Base-by-base conservation (phyloP, 2,113 vertebrate species). In the Eolophus roseicapilla region DNA sequence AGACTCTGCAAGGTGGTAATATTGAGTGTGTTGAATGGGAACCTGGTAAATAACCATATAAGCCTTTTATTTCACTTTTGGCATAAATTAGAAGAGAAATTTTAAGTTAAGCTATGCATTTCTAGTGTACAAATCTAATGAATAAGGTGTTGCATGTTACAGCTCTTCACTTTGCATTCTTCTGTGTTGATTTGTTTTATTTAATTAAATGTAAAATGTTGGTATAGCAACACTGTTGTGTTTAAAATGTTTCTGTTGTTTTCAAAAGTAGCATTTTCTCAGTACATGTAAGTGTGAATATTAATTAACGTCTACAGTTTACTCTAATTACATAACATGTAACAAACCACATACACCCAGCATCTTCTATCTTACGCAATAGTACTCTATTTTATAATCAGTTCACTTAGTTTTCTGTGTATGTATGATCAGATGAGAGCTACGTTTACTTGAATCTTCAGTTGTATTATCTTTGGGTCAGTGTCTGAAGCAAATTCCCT, bases 221-320 rank as follows among this genome's bases (percentile, higher is more conserved):
- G 35, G 24, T 31, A 14, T 37, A 62, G 25, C 13, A 82, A 86
- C 37, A 9, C 25, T 53, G 20, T 43, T 71, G 44, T 50, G 29
- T 65, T 95, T 85, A 33, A 52, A 79, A 69, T 39, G 7, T 7
- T 71, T 84, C 63, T 79, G 19, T 59, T 80, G 10, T 63, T 92
- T 88, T 90, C 37, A 68, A 55, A 88, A 86, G 50, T 75, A 67
- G 8, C 35, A 7, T 94, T 63, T 55, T 91, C 67, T 55, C 55
- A 70, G 29, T 78, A 62, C 33, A 21, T 15, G 17, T 35, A 49
- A 71, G 43, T 65, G 79, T 90, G 50, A 94, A 78, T 92, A 88
- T 92, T 93, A 93, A 86, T 92, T 90, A 75, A 78, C 47, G 57
- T 47, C 93, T 96, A 95, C 1, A 0, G 31, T 77, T 94, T 67